Evolutionary conservation across 2,888 invertebrate species (phyloP).

Genomic region (Ypsolopha sequella): DNA sequence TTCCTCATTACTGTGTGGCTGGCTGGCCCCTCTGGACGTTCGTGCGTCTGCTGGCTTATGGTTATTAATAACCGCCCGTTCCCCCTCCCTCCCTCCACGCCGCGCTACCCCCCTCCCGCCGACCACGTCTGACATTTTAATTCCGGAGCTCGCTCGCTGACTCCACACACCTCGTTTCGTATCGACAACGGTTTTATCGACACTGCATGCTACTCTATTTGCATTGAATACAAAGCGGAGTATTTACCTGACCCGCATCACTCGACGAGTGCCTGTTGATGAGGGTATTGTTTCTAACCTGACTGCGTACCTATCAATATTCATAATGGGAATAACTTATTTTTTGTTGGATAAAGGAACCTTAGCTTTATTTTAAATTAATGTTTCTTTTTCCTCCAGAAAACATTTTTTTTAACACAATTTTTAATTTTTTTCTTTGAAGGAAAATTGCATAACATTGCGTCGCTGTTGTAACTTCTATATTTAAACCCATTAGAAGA

Average conservation of each 20-base stretch:
- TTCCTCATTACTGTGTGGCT: constrained; percentile 67
- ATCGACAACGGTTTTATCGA: constrained; percentile 59
- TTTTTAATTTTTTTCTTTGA: too few species aligned
- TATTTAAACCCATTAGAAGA: too few species aligned
- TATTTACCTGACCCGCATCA: constrained; percentile 11
- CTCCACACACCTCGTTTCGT: constrained; percentile 34
- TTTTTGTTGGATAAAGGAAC: too few species aligned
- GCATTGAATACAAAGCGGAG: constrained; percentile 8
- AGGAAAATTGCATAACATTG: too few species aligned
- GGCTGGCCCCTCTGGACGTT: constrained; percentile 67
- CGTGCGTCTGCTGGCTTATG: constrained; percentile 71
- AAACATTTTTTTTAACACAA: too few species aligned
- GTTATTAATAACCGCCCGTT: constrained; percentile 61
- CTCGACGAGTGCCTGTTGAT: constrained; percentile 1
- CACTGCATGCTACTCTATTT: constrained; percentile 36
- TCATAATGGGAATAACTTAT: background rate
- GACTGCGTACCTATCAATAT: background rate
- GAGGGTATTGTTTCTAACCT: constrained; percentile 1
- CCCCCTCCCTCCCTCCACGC: constrained; percentile 24
- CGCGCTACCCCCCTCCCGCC: constrained; percentile 42
- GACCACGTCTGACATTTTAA: constrained; percentile 70
- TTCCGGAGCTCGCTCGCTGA: constrained; percentile 51
- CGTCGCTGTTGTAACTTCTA: background rate
- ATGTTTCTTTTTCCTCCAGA: too few species aligned
- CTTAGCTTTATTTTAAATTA: too few species aligned